Conservation (phyloP, 2,113 vertebrate genomes). For the Morone chrysops region DNA sequence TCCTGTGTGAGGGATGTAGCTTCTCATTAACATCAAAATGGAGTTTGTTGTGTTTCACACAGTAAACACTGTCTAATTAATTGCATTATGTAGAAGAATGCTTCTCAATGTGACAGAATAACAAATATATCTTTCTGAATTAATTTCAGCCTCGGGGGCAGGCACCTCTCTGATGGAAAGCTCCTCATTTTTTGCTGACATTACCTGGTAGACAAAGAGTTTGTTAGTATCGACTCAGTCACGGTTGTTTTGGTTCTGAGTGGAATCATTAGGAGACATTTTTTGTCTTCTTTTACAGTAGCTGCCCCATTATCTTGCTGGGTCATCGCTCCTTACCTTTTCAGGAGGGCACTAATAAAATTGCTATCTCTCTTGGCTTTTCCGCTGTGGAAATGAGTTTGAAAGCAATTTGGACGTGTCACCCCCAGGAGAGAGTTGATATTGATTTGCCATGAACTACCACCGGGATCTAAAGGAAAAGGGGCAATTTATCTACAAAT, state of each 20-base stretch:
- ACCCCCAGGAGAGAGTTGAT: constrained; percentile 77
- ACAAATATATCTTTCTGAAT: constrained; percentile 69
- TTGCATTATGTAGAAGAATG: constrained; percentile 66
- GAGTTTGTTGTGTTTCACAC: constrained; percentile 71
- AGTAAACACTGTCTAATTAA: constrained; percentile 74
- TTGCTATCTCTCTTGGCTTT: constrained; percentile 73
- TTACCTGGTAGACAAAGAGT: constrained; percentile 51
- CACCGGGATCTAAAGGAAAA: constrained; percentile 77
- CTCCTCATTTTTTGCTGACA: constrained; percentile 31
- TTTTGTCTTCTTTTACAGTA: constrained; percentile 67
- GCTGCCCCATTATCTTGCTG: constrained; percentile 58
- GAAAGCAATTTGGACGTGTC: constrained; percentile 84
- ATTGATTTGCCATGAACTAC: constrained; percentile 83
- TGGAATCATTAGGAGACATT: constrained; percentile 45
- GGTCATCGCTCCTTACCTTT: constrained; percentile 76
- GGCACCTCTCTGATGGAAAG: constrained; percentile 37
- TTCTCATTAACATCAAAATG: constrained; percentile 67
- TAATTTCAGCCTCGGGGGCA: constrained; percentile 51
- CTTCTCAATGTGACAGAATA: constrained; percentile 60
- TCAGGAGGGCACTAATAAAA: constrained; percentile 74
- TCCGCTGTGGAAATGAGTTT: constrained; percentile 80
- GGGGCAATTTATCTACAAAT: constrained; percentile 83
- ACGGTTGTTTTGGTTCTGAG: constrained; percentile 46
- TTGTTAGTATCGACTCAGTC: constrained; percentile 49
- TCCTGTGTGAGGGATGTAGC: constrained; percentile 51